Evolutionary conservation across 2,888 invertebrate species (phyloP).

Genomic region (Epinotia demarniana): DNA sequence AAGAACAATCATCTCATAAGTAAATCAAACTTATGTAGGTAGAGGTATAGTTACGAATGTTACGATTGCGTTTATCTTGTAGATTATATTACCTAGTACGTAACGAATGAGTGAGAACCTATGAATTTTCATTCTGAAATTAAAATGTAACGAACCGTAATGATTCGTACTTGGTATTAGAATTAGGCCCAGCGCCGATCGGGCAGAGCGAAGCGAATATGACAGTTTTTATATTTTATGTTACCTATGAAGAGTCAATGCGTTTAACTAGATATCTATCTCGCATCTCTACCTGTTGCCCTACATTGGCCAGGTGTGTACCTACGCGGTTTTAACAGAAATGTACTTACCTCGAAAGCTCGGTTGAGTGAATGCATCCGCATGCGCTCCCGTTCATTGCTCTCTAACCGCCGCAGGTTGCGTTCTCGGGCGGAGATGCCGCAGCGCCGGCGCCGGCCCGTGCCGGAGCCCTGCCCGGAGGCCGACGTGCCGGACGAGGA

Average conservation of each 20-base stretch:
- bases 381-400: conserved; percentile 96
- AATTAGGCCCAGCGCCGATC: too few species aligned
- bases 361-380: conserved; percentile 96
- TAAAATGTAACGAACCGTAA: too few species aligned
- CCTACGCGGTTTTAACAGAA: neutral
- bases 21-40: neutral
- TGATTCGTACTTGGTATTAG: too few species aligned
- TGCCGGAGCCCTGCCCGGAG: conserved; percentile 59
- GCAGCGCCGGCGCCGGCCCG: conserved; percentile 87
- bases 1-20: neutral
- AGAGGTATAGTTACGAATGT: neutral
- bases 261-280: too few species aligned
- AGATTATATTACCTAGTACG: neutral
- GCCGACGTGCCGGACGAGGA: conserved; percentile 66
- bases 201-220: too few species aligned
- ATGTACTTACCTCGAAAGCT: conserved; percentile 90
- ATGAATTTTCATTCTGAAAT: too few species aligned
- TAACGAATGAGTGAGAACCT: neutral
- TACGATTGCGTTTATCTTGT: neutral
- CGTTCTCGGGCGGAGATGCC: conserved; percentile 93
- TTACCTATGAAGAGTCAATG: too few species aligned
- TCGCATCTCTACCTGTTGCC: neutral
- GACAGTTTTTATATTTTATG: too few species aligned
- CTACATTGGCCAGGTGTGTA: neutral
- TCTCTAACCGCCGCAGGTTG: conserved; percentile 93